phyloP scores from a whole-genome alignment of 2,888 invertebrate species.

The Lottia gigantea region DNA sequence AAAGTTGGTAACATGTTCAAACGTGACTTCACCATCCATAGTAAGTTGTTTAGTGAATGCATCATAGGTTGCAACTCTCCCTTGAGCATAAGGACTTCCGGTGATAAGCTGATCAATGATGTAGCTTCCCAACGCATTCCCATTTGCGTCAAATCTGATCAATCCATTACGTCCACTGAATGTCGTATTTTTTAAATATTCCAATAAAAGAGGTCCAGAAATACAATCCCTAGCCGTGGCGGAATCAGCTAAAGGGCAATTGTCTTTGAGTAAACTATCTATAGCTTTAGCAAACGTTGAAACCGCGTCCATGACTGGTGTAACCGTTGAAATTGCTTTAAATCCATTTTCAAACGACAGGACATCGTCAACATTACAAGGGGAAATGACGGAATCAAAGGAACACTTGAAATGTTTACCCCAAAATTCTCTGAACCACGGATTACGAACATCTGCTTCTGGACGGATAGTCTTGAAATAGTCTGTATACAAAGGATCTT shows the following conservation, averaged over 20 bases:
- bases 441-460: conserved; percentile 32
- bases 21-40: conserved; percentile 13
- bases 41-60: background rate
- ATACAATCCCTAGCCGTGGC: conserved; percentile 19
- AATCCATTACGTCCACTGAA: conserved; percentile 25
- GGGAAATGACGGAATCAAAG: conserved; percentile 22
- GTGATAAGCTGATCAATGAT: conserved; percentile 22
- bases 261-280: conserved; percentile 34
- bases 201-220: conserved; percentile 20
- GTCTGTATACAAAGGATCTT: conserved; percentile 36
- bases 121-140: conserved; percentile 28
- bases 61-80: conserved; percentile 22
- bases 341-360: conserved; percentile 16
- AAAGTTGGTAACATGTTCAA: conserved; percentile 19
- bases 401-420: conserved; percentile 42
- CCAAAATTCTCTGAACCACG: conserved; percentile 58
- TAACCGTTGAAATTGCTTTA: conserved; percentile 15
- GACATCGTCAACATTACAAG: conserved; percentile 13
- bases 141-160: conserved; percentile 27
- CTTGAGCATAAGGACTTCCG: conserved; percentile 4
- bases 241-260: conserved; percentile 30
- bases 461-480: conserved; percentile 46
- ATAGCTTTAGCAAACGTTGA: conserved; percentile 47
- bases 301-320: conserved; percentile 46
- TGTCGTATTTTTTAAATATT: conserved; percentile 19